Percentiles rank a stretch among this genome's conserved stretches.
phyloP scores from a whole-genome alignment of 2,113 vertebrate species.

The Oreochromis niloticus region DNA sequence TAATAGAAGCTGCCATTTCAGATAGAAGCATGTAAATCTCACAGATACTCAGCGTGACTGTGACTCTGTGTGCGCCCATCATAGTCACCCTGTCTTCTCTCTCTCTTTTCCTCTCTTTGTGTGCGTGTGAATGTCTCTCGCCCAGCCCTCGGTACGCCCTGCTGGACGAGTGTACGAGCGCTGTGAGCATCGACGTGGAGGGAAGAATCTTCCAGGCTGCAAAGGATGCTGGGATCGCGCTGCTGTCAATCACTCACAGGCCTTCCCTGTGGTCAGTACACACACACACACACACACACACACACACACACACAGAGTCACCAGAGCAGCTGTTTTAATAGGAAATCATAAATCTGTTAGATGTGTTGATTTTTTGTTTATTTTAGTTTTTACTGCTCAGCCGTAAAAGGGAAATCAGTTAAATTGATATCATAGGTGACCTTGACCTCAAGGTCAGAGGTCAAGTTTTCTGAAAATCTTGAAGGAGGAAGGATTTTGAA shows the following conservation, averaged over 20 bases:
- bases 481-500: not conserved
- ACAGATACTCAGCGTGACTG: not conserved
- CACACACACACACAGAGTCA: not conserved
- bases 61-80: fast-evolving
- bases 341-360: not conserved
- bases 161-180: conserved; percentile 94
- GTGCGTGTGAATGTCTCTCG: not conserved
- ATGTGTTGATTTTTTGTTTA: not conserved
- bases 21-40: not conserved
- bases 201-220: conserved; percentile 97
- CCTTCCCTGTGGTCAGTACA: conserved; percentile 90
- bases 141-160: conserved; percentile 90
- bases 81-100: not conserved
- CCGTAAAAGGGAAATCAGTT: too few species aligned
- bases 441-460: not conserved
- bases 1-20: not conserved
- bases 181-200: conserved; percentile 96
- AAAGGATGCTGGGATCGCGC: conserved; percentile 88
- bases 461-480: not conserved
- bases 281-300: not conserved
- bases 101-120: not conserved
- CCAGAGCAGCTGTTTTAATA: not conserved
- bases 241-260: conserved; percentile 95
- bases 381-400: not conserved
- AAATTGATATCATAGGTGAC: not conserved